These are phyloP conservation scores for Montipora capitata DNA, from an alignment of 92 coral and sea anemone species.

Conservation along the genomic window DNA sequence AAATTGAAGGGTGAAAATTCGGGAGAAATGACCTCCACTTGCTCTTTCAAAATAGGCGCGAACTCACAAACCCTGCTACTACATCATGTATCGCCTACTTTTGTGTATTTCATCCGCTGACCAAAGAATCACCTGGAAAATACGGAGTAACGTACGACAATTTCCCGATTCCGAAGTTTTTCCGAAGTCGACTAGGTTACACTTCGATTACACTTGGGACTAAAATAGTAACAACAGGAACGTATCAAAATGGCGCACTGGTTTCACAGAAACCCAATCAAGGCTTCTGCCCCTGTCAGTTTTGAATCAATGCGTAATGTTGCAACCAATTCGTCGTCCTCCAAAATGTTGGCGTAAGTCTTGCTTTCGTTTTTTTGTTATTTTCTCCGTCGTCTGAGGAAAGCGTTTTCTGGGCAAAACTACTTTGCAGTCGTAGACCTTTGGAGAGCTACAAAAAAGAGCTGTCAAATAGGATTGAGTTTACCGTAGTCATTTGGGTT, in stretches of 20 bases:
- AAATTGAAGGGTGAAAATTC: conserved; percentile 2
- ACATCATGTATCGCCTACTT: background rate
- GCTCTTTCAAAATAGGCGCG: conserved; percentile 3
- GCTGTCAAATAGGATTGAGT: no score
- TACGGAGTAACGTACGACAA: background rate
- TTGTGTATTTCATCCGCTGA: background rate
- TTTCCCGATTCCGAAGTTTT: no score
- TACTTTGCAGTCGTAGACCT: no score
- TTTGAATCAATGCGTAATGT: conserved; percentile 91
- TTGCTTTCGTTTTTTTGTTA: background rate
- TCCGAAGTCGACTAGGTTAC: no score
- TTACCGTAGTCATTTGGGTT: no score
- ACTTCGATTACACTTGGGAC: background rate
- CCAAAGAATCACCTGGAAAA: background rate
- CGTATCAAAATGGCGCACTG: conserved; percentile 91
- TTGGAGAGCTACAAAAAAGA: no score
- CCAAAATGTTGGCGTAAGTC: conserved; percentile 93
- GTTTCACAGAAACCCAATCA: conserved; percentile 99
- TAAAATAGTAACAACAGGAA: conserved; percentile 62
- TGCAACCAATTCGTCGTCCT: conserved; percentile 84
- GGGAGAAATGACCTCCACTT: background rate
- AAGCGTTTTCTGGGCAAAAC: background rate
- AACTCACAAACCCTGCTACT: background rate
- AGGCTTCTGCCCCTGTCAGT: conserved; percentile 98
- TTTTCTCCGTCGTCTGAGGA: background rate